Conservation (phyloP, 2,888 invertebrate species). For the Serripes groenlandicus region DNA sequence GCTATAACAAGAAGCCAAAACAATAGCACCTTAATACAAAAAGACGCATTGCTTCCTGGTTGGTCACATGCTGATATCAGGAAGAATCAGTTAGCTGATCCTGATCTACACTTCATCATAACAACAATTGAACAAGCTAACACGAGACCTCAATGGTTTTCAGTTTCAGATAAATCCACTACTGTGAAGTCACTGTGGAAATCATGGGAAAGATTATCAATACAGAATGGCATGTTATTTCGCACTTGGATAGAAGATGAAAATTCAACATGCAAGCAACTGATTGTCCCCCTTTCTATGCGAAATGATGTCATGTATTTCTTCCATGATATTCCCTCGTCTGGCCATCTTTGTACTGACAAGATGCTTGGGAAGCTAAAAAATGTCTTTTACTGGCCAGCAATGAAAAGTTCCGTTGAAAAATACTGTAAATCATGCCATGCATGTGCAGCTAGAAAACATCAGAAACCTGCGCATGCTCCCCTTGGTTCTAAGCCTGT, state of each 20-base stretch:
- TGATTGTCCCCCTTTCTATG: neutral
- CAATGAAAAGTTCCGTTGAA: conserved; percentile 25
- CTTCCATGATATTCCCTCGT: conserved; percentile 37
- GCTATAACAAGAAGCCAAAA: neutral
- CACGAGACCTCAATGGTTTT: neutral
- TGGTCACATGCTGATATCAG: no score
- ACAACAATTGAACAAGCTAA: neutral
- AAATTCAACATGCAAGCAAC: neutral
- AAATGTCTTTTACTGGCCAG: conserved; percentile 37
- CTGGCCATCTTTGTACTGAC: conserved; percentile 32
- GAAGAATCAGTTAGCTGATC: neutral
- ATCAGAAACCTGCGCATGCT: conserved; percentile 29
- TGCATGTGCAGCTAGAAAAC: conserved; percentile 41
- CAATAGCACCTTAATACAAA: no score
- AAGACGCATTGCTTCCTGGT: no score
- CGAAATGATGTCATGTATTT: neutral
- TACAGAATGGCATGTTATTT: neutral
- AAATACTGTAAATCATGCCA: conserved; percentile 37
- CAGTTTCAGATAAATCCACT: neutral
- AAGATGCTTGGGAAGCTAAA: conserved; percentile 18
- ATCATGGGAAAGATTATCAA: neutral
- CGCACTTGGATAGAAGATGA: neutral
- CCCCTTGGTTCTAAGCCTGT: conserved; percentile 48
- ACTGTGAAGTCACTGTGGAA: neutral
- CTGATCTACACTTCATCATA: neutral